A percentile compares a stretch with the other conserved stretches of the same genome.
Conservation (phyloP, 2,113 vertebrate genomes). For the Ageneiosus marmoratus region DNA sequence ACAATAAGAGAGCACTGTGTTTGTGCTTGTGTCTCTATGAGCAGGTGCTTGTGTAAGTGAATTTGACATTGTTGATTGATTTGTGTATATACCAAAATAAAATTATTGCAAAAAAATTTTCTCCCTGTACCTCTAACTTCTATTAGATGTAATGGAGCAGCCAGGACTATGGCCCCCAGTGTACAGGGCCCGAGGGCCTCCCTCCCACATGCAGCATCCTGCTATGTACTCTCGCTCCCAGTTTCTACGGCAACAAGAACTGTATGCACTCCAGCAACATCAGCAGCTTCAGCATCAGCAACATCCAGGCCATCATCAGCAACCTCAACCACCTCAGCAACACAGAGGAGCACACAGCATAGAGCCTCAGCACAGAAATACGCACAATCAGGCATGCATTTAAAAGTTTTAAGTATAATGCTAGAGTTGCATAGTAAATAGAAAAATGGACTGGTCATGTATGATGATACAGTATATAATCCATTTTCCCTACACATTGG, state of each 20-base stretch:
- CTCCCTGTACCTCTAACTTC: constrained; percentile 52
- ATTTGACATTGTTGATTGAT: constrained; percentile 20
- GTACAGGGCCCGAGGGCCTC: constrained; percentile 84
- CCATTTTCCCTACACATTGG: neutral
- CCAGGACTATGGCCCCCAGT: constrained; percentile 92
- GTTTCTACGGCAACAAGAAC: constrained; percentile 94
- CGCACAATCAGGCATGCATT: constrained; percentile 65
- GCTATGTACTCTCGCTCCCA: constrained; percentile 89
- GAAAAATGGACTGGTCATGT: neutral
- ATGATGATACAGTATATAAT: neutral
- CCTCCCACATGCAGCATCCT: constrained; percentile 91
- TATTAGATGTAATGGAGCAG: constrained; percentile 96
- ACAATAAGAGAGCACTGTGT: constrained; percentile 42
- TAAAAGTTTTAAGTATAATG: neutral
- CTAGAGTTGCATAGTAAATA: neutral
- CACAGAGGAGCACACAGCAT: constrained; percentile 63
- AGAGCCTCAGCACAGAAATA: constrained; percentile 67
- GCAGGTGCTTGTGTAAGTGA: constrained; percentile 32
- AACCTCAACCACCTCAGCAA: constrained; percentile 55
- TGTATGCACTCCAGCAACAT: constrained; percentile 89
- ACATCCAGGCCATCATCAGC: constrained; percentile 72
- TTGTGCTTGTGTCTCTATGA: constrained; percentile 35
- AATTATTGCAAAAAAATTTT: neutral
- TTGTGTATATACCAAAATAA: constrained; percentile 15
- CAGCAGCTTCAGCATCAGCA: constrained; percentile 79